Evolutionary conservation across 64 coral and sea anemone genomes (phyloP).

Genomic region (Cladopsammia gracilis): DNA sequence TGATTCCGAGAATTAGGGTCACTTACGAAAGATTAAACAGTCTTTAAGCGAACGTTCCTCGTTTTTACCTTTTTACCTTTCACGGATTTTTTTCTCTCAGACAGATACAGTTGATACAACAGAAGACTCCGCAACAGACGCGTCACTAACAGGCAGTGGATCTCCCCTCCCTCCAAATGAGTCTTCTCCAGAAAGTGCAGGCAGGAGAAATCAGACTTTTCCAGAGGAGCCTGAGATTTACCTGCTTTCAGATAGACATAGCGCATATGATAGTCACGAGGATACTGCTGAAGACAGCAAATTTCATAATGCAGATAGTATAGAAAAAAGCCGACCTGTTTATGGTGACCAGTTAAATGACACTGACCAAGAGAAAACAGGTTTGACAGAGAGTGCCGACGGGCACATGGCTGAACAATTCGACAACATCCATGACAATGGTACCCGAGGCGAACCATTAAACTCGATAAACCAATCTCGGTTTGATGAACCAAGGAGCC

Average conservation of each 20-base stretch:
- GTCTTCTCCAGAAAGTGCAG: not conserved
- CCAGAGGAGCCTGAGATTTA: not conserved
- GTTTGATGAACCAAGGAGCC: not conserved
- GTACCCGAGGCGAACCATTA: not conserved
- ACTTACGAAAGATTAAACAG: too few species aligned
- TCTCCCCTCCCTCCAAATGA: not conserved
- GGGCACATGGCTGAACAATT: not conserved
- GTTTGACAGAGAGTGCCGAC: not conserved
- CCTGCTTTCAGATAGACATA: not conserved
- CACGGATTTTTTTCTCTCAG: not conserved
- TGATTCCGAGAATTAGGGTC: too few species aligned
- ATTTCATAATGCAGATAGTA: too few species aligned
- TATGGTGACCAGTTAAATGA: not conserved
- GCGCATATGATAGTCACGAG: not conserved
- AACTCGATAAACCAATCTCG: not conserved
- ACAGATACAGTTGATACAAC: not conserved
- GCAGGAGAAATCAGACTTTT: constrained; percentile 29
- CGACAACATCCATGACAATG: not conserved
- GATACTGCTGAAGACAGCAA: not conserved
- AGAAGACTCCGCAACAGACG: not conserved
- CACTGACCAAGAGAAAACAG: not conserved
- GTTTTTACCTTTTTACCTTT: too few species aligned
- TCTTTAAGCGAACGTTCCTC: not conserved
- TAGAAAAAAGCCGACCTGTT: too few species aligned
- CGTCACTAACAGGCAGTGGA: not conserved